phyloP scores from a whole-genome alignment of 1,140 invertebrate genomes.

The Zophobas atratus region DNA sequence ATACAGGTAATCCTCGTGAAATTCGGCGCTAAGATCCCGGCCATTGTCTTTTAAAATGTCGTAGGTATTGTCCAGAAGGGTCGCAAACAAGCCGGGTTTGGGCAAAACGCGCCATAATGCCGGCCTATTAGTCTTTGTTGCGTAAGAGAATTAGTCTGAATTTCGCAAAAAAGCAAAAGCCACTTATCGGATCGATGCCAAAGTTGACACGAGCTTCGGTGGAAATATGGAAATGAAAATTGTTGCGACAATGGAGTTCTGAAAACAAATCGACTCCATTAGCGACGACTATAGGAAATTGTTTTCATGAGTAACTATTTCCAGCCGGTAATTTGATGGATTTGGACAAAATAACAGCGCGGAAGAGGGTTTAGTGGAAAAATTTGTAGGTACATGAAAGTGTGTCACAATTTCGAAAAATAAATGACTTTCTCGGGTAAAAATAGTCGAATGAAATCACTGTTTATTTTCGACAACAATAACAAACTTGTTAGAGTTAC shows the following conservation, averaged over 20 bases:
- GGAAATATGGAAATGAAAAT: slow-evolving; percentile 8
- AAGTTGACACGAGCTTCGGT: background rate
- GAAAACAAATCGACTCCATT: slow-evolving; percentile 6
- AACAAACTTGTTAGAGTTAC: background rate
- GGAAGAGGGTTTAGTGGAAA: too few relatives aligned
- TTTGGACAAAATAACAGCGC: too few relatives aligned
- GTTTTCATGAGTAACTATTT: background rate
- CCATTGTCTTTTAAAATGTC: slow-evolving; percentile 26
- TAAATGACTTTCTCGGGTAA: slow-evolving; percentile 1
- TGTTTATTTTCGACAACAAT: slow-evolving; percentile 19
- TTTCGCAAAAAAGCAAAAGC: background rate
- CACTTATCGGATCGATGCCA: background rate
- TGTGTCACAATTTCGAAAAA: slow-evolving; percentile 6
- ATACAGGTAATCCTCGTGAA: slow-evolving; percentile 17
- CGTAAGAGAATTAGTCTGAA: slow-evolving; percentile 6
- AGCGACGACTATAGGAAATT: background rate
- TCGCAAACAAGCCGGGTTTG: background rate
- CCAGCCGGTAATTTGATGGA: too few relatives aligned
- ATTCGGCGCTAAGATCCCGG: slow-evolving; percentile 23
- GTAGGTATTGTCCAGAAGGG: slow-evolving; percentile 11
- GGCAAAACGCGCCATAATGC: slow-evolving; percentile 15
- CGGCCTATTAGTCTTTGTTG: slow-evolving; percentile 2
- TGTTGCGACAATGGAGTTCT: slow-evolving; percentile 6
- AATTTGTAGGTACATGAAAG: background rate
- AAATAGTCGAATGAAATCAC: slow-evolving; percentile 24